Evolutionary conservation across 2,113 vertebrate species (phyloP).

Genomic region (Coptodon rendalli): DNA sequence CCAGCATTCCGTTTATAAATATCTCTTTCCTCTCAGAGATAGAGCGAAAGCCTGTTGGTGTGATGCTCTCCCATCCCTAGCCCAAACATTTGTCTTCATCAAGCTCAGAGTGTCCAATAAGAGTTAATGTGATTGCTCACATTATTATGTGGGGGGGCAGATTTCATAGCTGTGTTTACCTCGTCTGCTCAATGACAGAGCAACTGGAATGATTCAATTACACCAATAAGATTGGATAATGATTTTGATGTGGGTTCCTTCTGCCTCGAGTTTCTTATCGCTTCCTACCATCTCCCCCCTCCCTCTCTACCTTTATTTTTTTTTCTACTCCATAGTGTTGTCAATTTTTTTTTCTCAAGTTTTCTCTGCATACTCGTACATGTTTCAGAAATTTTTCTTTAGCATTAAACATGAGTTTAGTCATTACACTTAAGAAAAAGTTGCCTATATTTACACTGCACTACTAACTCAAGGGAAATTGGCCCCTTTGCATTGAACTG

Average conservation of each 20-base stretch:
- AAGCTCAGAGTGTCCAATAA: conserved; percentile 65
- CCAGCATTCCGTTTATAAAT: conserved; percentile 24
- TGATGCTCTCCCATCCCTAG: conserved; percentile 15
- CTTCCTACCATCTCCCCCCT: conserved; percentile 40
- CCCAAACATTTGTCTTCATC: conserved; percentile 68
- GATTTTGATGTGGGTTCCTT: conserved; percentile 60
- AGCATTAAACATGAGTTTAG: background rate
- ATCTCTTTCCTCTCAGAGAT: conserved; percentile 21
- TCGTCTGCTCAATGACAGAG: conserved; percentile 64
- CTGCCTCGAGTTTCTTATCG: conserved; percentile 51
- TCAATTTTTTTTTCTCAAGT: background rate
- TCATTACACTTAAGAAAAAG: background rate
- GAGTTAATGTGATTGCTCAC: conserved; percentile 66
- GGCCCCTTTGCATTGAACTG: background rate
- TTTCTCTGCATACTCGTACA: background rate
- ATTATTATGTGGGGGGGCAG: conserved; percentile 50
- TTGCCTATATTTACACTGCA: conserved; percentile 10
- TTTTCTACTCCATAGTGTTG: background rate
- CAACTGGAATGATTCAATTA: conserved; percentile 71
- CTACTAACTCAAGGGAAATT: conserved; percentile 6
- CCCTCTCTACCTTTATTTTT: background rate
- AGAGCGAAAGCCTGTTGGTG: conserved; percentile 19
- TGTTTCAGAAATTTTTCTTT: background rate
- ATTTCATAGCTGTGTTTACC: conserved; percentile 65
- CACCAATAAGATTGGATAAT: conserved; percentile 69